Conservation (phyloP, 2,797 vertebrate genomes). For the Acipenser oxyrinchus region DNA sequence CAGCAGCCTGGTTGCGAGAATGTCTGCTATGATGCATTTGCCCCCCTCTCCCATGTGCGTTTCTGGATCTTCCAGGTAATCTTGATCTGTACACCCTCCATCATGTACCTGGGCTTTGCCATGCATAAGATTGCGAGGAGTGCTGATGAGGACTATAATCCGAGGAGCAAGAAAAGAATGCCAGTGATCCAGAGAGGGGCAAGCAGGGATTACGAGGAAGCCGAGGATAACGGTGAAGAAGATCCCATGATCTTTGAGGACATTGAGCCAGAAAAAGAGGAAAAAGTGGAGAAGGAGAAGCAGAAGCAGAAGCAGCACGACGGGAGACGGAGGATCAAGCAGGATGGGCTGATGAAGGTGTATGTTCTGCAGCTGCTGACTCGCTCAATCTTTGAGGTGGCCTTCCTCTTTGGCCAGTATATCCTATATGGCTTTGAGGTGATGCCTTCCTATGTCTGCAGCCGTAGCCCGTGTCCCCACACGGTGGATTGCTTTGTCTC, state of each 20-base stretch:
- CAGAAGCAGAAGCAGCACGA: constrained; percentile 53
- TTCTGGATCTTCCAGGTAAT: constrained; percentile 88
- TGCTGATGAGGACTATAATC: constrained; percentile 43
- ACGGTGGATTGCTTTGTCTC: constrained; percentile 83
- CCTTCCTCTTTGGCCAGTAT: constrained; percentile 79
- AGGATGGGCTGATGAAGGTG: constrained; percentile 79
- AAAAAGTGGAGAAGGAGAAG: constrained; percentile 29
- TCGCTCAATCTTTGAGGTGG: constrained; percentile 62
- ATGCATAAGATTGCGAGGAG: constrained; percentile 75
- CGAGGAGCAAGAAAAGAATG: constrained; percentile 35
- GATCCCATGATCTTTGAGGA: constrained; percentile 81
- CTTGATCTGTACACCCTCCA: constrained; percentile 73
- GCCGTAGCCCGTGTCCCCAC: constrained; percentile 71
- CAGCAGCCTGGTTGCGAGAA: constrained; percentile 83
- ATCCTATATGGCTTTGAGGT: constrained; percentile 74
- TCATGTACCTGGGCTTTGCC: constrained; percentile 82
- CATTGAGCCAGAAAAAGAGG: constrained; percentile 62
- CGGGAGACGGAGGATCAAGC: constrained; percentile 69
- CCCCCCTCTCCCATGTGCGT: constrained; percentile 76
- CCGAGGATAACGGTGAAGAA: constrained; percentile 73
- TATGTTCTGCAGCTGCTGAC: constrained; percentile 74
- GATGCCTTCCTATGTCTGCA: constrained; percentile 68
- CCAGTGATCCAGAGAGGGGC: constrained; percentile 59
- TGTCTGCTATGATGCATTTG: constrained; percentile 79
- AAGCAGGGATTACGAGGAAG: constrained; percentile 69